Evolutionary conservation across 2,797 vertebrate species (phyloP).

Genomic region (Loriculus beryllinus): DNA sequence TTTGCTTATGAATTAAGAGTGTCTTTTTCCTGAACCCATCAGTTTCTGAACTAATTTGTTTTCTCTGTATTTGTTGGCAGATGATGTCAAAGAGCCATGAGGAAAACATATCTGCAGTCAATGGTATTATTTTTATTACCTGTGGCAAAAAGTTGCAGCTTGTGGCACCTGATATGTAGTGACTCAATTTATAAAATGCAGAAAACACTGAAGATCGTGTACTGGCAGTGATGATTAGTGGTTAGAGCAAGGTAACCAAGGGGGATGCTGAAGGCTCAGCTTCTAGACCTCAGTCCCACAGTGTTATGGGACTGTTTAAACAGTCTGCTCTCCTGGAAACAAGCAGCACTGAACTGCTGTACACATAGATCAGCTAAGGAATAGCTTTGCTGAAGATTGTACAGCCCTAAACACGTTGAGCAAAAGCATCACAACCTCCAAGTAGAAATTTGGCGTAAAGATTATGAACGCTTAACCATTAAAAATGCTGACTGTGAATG

Average conservation of each 20-base stretch:
- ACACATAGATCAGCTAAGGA: not conserved
- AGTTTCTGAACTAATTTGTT: slow-evolving; percentile 30
- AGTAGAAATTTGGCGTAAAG: not conserved
- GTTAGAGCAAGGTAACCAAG: not conserved
- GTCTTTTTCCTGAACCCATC: not conserved
- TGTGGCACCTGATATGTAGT: not conserved
- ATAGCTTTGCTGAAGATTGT: not conserved
- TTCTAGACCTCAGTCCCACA: not conserved
- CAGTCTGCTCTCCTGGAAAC: not conserved
- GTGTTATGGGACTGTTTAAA: not conserved
- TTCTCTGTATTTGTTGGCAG: slow-evolving; percentile 74
- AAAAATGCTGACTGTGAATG: not conserved
- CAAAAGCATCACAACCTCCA: not conserved
- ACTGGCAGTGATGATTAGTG: not conserved
- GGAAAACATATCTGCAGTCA: slow-evolving; percentile 79
- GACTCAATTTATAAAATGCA: not conserved
- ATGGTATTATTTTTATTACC: slow-evolving; percentile 76
- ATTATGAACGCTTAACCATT: not conserved
- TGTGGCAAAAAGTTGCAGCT: not conserved
- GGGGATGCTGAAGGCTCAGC: not conserved
- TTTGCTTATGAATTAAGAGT: not conserved
- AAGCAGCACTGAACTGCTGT: not conserved
- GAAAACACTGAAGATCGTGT: not conserved
- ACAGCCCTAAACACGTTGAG: not conserved
- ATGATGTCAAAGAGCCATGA: slow-evolving; percentile 83